Evolutionary conservation across 2,113 vertebrate species (phyloP), one percentile per base, ranked within the genome.

Genomic region (Passer domesticus): DNA sequence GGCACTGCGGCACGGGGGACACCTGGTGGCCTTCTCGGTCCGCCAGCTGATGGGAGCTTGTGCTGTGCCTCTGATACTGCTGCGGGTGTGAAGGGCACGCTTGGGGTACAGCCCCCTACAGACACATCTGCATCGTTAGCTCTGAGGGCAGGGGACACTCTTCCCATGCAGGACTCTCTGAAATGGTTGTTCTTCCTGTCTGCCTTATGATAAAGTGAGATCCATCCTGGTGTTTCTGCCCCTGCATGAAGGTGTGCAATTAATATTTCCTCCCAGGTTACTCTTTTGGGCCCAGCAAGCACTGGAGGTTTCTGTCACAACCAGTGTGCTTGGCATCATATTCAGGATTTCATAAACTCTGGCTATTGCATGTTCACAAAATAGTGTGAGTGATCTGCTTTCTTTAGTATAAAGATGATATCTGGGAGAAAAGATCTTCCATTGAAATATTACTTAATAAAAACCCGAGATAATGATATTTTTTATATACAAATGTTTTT

Each of bases 291-390:
- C 30, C 52, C 43, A 77, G 63, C 59, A 56, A 46, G 20, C 30
- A 2, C 10, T 31, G 59, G 37, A 74, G 20, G 27, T 14, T 83
- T 59, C 27, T 89, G 30, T 66, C 18, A 0, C 41, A 23, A 3
- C 10, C 4, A 14, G 5, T 41, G 9, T 55, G 39, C 13, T 66
- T 88, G 50, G 55, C 39, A 11, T 52, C 0, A 0, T 4, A 0
- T 16, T 56, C 11, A 15, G 39, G n/a, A 33, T 62, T 91, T 80
- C 30, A n/a, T 44, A 24, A 67, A 60, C 18, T 7, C 7, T 23
- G 22, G 7, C 63, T 73, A 5, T 21, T 70, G 35, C 17, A 2
- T 14, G 19, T n/a, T 60, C 16, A 15, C 33, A 37, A 55, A 74
- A 24, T 4, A 28, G 10, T 1, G 9, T 41, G 39, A 77, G 30